Conservation (phyloP, 2,888 invertebrate species). For the Caenorhabditis sp. region DNA sequence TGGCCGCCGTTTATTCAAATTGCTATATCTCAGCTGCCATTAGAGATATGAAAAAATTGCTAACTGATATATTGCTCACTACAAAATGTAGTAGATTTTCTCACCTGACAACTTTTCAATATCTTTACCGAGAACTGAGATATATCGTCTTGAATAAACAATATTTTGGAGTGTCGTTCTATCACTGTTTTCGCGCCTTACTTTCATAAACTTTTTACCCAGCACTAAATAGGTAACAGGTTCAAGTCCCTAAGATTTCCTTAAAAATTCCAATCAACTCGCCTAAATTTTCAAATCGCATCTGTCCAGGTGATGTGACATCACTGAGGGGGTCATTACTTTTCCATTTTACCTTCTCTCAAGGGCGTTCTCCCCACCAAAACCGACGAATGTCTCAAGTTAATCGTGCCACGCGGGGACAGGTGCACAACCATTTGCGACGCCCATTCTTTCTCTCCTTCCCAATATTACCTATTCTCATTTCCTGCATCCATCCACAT, state of each 20-base stretch:
- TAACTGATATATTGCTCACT: too few species aligned
- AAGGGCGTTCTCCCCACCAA: slow-evolving; percentile 41
- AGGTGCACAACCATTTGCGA: slow-evolving; percentile 13
- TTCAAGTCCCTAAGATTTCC: too few species aligned
- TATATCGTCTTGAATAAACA: too few species aligned
- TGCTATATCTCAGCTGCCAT: too few species aligned
- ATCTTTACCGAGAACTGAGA: too few species aligned
- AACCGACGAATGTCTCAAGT: slow-evolving; percentile 6
- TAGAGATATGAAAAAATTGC: neutral
- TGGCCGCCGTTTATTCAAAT: too few species aligned
- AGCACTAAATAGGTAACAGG: too few species aligned
- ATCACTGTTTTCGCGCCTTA: too few species aligned
- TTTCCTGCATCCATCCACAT: neutral
- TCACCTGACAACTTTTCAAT: too few species aligned
- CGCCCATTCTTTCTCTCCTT: neutral
- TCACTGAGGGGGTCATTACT: slow-evolving; percentile 4
- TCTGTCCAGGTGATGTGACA: neutral
- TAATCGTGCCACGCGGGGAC: slow-evolving; percentile 48
- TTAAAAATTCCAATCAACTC: neutral
- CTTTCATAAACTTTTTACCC: too few species aligned
- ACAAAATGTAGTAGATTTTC: too few species aligned
- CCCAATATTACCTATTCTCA: neutral
- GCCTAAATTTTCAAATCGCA: neutral
- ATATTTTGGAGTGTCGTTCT: too few species aligned
- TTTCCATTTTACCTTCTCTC: slow-evolving; percentile 11